Evolutionary conservation across 2,113 vertebrate species (phyloP).

Genomic region (Menidia beryllina): DNA sequence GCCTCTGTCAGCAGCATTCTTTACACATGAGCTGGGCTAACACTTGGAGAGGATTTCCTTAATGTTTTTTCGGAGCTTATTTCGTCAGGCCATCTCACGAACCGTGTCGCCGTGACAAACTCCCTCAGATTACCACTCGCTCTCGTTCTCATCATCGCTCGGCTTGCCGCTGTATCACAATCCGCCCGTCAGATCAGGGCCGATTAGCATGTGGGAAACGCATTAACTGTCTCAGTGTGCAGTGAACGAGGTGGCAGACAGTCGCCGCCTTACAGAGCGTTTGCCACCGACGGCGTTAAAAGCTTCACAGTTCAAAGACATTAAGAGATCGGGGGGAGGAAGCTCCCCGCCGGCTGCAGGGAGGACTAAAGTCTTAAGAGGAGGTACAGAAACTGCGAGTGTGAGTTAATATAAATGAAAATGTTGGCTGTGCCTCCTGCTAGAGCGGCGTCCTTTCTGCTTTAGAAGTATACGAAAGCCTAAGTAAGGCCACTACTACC

Average conservation of each 20-base stretch:
- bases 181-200: conserved; percentile 28
- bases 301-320: conserved; percentile 26
- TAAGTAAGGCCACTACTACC: neutral
- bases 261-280: neutral
- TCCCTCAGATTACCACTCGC: conserved; percentile 7
- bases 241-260: conserved; percentile 40
- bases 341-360: conserved; percentile 24
- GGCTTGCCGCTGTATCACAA: conserved; percentile 7
- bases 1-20: conserved; percentile 3
- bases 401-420: neutral
- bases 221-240: conserved; percentile 16
- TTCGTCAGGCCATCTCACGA: conserved; percentile 28
- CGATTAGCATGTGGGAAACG: conserved; percentile 33
- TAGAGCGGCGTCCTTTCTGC: neutral
- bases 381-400: neutral
- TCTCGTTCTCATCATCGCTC: conserved; percentile 8
- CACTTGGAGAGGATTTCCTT: conserved; percentile 19
- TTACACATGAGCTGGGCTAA: conserved; percentile 27
- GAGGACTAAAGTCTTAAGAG: conserved; percentile 15
- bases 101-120: neutral
- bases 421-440: neutral
- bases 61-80: conserved; percentile 14
- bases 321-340: conserved; percentile 16
- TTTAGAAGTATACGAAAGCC: neutral
- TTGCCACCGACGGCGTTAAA: conserved; percentile 30